Evolutionary conservation across 2,797 vertebrate genomes (phyloP), one percentile per base, ranked within the genome.

Genomic region (Paratrypauchen microcephalus): DNA sequence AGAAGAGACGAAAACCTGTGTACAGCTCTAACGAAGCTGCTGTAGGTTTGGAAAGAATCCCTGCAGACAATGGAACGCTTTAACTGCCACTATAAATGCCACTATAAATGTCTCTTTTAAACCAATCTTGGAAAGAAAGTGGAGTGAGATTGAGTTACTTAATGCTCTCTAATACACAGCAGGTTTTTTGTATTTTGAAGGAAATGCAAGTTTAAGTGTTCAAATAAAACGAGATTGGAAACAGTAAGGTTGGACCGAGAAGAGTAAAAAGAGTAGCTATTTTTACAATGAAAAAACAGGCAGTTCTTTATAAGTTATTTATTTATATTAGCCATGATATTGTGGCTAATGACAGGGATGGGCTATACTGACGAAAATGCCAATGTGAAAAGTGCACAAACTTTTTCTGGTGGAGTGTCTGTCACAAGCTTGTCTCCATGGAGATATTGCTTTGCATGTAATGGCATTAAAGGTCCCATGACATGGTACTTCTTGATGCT

Each of bases 271-370:
- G 55, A 8, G 9, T 18, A 28, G 55, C 6, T 9, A 12, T 57
- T 30, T 32, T 81, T 73, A 66, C 32, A 74, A 79, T 80, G 56
- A 55, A 54, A 23, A 8, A 19, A 7, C 52, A 52, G 50, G 6
- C 50, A 21, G 50, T 52, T 21, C 19, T 52, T 9, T n/a, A n/a
- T 18, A n/a, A 9, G 52, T 21, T 0, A 2, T 55, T 21, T 55
- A 23, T 55, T 55, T 13, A 55, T 55, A 55, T 23, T 12, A 55
- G 19, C 9, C 52, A 21, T 55, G 12, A 23, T 55, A 55, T 55
- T 55, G 52, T 23, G n/a, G 50, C 32, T 52, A 52, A n/a, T 0
- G 50, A 21, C 9, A 54, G 3, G 41, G 41, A 15, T 15, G 41
- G 41, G 41, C 41, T 45, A 5, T 45, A 15, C 4, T 15, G 41